Percentiles rank a stretch among this genome's conserved stretches.
These are phyloP conservation scores for Rambutsinella grinnellia DNA, from an alignment of 2,888 invertebrate species.

Conservation along the genomic window DNA sequence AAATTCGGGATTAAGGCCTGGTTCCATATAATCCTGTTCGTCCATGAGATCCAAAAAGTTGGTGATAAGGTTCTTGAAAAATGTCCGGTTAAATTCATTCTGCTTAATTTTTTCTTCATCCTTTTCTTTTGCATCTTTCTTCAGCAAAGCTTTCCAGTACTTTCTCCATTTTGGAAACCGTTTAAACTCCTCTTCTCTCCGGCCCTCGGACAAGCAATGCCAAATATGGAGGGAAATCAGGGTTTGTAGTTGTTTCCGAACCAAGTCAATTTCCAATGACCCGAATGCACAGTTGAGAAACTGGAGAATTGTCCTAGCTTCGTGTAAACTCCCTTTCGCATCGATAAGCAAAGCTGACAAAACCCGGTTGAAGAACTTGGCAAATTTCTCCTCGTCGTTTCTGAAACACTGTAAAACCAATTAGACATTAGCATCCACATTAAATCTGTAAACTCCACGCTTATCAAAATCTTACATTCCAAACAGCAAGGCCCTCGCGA, in stretches of 20 bases:
- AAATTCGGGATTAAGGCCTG: conserved; percentile 69
- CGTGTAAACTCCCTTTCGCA: conserved; percentile 84
- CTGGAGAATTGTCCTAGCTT: conserved; percentile 73
- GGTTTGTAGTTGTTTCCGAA: conserved; percentile 91
- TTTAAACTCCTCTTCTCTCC: conserved; percentile 88
- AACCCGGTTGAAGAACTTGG: conserved; percentile 86
- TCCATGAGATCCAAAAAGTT: conserved; percentile 89
- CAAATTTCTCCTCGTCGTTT: conserved; percentile 81
- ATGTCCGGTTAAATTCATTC: conserved; percentile 85
- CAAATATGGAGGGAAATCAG: conserved; percentile 95
- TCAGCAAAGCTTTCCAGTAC: conserved; percentile 90
- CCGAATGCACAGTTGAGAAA: conserved; percentile 98
- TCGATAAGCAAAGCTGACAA: conserved; percentile 81
- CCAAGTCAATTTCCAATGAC: conserved; percentile 95
- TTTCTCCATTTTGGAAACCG: conserved; percentile 90
- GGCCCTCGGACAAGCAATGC: conserved; percentile 85
- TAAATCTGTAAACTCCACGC: neutral
- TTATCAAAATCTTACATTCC: conserved; percentile 83
- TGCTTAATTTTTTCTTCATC: conserved; percentile 68
- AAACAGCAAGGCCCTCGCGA: conserved; percentile 94
- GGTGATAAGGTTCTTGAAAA: conserved; percentile 86
- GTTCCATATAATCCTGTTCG: conserved; percentile 67
- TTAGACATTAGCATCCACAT: neutral
- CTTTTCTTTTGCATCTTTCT: conserved; percentile 75
- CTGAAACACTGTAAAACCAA: conserved; percentile 78